A percentile compares a stretch with the other conserved stretches of the same genome.
Conservation (phyloP, 2,113 vertebrate genomes). For the Xyrauchen texanus region DNA sequence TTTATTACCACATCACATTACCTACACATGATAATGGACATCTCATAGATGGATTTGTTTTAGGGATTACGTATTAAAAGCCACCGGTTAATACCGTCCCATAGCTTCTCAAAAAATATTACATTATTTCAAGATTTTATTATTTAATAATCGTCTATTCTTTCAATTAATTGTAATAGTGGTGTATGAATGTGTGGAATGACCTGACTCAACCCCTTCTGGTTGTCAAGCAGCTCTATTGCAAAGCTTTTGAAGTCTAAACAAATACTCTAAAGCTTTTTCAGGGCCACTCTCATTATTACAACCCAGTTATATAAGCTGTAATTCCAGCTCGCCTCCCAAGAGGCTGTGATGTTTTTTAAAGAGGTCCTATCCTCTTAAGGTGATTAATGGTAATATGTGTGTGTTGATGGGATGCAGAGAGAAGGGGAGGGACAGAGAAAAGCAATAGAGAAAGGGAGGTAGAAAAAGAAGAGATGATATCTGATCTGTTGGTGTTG, state of each 20-base stretch:
- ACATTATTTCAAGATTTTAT: too few relatives aligned
- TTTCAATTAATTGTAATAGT: not conserved
- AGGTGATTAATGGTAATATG: slow-evolving; percentile 31
- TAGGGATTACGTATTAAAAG: slow-evolving; percentile 3
- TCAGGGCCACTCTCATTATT: slow-evolving; percentile 23
- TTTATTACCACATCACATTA: not conserved
- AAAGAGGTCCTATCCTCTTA: slow-evolving; percentile 37
- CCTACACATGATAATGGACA: slow-evolving; percentile 1
- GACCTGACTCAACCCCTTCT: not conserved
- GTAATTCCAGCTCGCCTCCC: slow-evolving; percentile 24
- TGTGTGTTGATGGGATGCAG: slow-evolving; percentile 27
- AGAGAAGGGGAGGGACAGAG: slow-evolving; percentile 2
- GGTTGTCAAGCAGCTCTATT: slow-evolving; percentile 22
- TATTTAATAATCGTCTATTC: not conserved
- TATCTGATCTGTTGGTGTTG: slow-evolving; percentile 19
- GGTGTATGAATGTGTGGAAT: not conserved
- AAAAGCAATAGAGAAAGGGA: not conserved
- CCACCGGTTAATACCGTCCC: not conserved
- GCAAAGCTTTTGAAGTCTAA: slow-evolving; percentile 32
- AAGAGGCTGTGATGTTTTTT: slow-evolving; percentile 30
- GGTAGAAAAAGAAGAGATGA: not conserved
- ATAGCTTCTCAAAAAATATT: too few relatives aligned
- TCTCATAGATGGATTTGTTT: slow-evolving; percentile 26
- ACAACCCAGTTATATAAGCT: slow-evolving; percentile 34
- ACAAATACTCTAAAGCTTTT: slow-evolving; percentile 25